Evolutionary conservation across 2,888 invertebrate genomes (phyloP).

Genomic region (Lasioglossum villosulum): DNA sequence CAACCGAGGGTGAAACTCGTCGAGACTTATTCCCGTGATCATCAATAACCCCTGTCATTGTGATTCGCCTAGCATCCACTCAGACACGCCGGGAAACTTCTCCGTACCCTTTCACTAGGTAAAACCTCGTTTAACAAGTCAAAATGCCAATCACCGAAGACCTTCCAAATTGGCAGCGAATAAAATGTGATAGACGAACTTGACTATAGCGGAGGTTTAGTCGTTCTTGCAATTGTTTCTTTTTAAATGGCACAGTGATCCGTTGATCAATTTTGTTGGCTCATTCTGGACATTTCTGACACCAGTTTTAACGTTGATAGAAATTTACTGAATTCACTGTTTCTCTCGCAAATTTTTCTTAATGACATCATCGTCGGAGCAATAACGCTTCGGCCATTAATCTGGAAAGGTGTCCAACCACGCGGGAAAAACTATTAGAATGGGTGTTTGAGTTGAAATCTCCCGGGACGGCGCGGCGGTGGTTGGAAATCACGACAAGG

Average conservation of each 20-base stretch:
- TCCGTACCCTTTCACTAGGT: not conserved
- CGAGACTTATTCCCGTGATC: slow-evolving; percentile 16
- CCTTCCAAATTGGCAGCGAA: not conserved
- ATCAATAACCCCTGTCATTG: slow-evolving; percentile 19
- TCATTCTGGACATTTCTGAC: too few relatives aligned
- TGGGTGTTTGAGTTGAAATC: slow-evolving; percentile 1
- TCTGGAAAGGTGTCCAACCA: not conserved
- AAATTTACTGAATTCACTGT: not conserved
- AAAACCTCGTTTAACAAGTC: slow-evolving; percentile 1
- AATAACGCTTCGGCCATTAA: not conserved
- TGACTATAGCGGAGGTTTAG: not conserved
- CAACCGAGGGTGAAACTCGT: not conserved
- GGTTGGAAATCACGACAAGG: slow-evolving; percentile 7
- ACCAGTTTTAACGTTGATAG: not conserved
- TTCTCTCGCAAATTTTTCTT: not conserved
- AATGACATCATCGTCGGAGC: not conserved
- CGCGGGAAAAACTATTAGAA: slow-evolving; percentile 13
- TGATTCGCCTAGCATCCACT: not conserved
- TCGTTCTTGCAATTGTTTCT: not conserved
- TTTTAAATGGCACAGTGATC: not conserved
- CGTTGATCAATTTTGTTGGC: too few relatives aligned
- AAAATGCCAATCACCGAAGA: not conserved
- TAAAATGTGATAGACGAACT: not conserved
- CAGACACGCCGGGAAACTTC: not conserved
- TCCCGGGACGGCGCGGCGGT: not conserved